Percentiles rank a stretch among this genome's conserved stretches.
phyloP scores from a whole-genome alignment of 2,888 invertebrate species.

The Synanthedon tipuliformis region DNA sequence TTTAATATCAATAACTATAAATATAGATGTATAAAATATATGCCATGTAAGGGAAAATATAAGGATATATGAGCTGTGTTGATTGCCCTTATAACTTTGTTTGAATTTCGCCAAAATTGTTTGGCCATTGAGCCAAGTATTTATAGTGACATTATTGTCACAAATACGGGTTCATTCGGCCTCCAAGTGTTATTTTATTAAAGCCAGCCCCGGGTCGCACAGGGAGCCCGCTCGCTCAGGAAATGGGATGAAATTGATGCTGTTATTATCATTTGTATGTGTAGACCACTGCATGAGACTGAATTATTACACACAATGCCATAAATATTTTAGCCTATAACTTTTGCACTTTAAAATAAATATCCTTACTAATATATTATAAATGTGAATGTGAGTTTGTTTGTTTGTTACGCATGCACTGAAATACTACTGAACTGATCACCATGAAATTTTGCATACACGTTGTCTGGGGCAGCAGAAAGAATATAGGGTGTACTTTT shows the following conservation, averaged over 20 bases:
- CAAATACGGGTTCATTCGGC: slow-evolving; percentile 24
- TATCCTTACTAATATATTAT: too few species aligned
- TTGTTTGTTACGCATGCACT: too few species aligned
- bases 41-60: too few species aligned
- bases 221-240: slow-evolving; percentile 40
- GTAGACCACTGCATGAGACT: background rate
- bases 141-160: background rate
- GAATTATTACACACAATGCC: background rate
- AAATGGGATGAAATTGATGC: slow-evolving; percentile 63
- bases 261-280: slow-evolving; percentile 23
- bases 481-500: too few species aligned
- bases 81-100: background rate
- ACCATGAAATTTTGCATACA: too few species aligned
- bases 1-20: too few species aligned
- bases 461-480: too few species aligned
- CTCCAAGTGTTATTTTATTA: slow-evolving; percentile 24
- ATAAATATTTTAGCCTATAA: background rate
- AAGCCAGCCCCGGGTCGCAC: slow-evolving; percentile 38
- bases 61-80: background rate
- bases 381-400: too few species aligned
- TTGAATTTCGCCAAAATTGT: background rate
- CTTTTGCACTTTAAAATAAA: too few species aligned
- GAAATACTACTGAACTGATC: too few species aligned
- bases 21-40: too few species aligned
- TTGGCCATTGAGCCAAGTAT: background rate